These are phyloP conservation scores for Vicugna pacos DNA, from an alignment of 2,113 vertebrate species.

Conservation along the genomic window DNA sequence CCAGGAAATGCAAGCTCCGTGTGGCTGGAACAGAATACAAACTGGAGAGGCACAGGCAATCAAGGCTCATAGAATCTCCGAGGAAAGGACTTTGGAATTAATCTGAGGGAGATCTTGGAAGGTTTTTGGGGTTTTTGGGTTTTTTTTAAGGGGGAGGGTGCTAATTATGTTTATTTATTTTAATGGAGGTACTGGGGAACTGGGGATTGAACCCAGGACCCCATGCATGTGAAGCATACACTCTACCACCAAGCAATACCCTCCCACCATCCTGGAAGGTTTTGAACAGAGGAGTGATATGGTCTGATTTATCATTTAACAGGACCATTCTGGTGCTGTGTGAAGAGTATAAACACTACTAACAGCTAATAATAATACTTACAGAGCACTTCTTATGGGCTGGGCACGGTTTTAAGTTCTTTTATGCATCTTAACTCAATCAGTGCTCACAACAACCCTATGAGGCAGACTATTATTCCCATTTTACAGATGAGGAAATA, in stretches of 20 bases:
- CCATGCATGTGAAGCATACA: too few species aligned
- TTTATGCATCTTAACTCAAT: neutral
- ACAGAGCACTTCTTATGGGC: neutral
- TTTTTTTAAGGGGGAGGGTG: too few species aligned
- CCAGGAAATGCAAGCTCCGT: neutral
- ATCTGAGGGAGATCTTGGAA: neutral
- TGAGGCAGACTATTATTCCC: neutral
- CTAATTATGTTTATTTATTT: too few species aligned
- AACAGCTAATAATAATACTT: neutral
- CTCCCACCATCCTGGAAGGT: neutral
- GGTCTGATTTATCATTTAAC: neutral
- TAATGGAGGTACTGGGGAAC: too few species aligned
- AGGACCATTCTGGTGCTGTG: neutral
- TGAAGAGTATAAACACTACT: neutral
- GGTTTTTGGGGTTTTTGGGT: neutral
- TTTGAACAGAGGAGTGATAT: neutral
- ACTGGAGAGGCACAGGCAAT: fast-evolving
- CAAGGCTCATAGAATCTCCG: fast-evolving
- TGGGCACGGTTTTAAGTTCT: neutral
- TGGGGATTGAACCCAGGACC: too few species aligned
- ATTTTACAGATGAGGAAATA: neutral
- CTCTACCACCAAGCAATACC: too few species aligned
- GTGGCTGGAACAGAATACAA: neutral
- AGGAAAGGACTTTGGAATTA: neutral
- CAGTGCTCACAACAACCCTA: neutral